Evolutionary conservation across 2,113 vertebrate species (phyloP), one percentile per base, ranked within the genome.

Genomic region (Poeciliopsis retropinna): DNA sequence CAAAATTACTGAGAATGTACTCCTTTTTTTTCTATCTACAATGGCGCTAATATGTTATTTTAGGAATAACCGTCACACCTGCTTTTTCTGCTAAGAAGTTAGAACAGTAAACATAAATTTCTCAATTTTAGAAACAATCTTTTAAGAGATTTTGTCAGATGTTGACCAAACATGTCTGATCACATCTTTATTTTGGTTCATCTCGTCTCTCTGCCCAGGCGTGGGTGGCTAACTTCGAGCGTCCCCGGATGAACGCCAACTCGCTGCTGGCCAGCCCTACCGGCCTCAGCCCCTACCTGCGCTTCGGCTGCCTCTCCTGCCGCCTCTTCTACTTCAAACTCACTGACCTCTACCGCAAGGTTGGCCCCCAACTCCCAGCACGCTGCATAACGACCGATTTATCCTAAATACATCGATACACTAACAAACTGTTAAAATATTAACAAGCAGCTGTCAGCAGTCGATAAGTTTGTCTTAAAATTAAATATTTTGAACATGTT

Each of bases 281-380:
- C 0, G 94, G 94, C 79, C 89, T 95, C 73, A 95, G 94, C 86
- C 93, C 94, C 0, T 95, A 95, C 87, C 90, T 95, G 27, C 94
- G 94, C 37, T 95, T 95, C 14, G 94, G 94, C 73, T 95, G 94
- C 82, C 92, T 95, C 66, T 95, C 94, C 73, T 95, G 94, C 30
- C 94, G 93, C 57, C 94, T 95, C 25, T 95, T 95, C 79, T 94
- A 95, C 84, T 95, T 94, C 86, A 95, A 95, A 73, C 93, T 95
- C 84, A 95, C 94, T 0, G 94, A 95, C 79, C 93, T 95, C 60
- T 95, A 95, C 76, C 92, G 89, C 74, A 95, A 94, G 92, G 94
- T 94, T 2, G 0, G 79, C 22, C 1, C 3, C 12, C 9, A 34
- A 22, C 17, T 32, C 5, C 32, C 30, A 64, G 3, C 22, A 25